These are phyloP conservation scores for Paralvinella palmiformis DNA, from an alignment of 1,140 invertebrate genomes.

Conservation along the genomic window DNA sequence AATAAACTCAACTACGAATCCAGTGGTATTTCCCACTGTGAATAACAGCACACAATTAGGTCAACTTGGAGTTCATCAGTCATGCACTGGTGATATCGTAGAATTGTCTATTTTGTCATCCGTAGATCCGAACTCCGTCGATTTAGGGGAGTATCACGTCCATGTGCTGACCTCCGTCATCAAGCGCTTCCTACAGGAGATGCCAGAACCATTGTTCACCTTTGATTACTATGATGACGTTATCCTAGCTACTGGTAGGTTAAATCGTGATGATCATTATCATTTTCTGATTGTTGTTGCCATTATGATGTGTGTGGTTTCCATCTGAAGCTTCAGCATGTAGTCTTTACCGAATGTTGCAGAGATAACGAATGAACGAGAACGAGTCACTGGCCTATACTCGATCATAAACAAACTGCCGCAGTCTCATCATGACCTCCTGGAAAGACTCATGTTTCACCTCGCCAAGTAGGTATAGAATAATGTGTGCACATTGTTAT, in stretches of 20 bases:
- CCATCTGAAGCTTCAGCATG: background rate
- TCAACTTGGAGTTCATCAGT: too few species aligned
- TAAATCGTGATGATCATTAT: too few species aligned
- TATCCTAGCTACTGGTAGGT: conserved; percentile 64
- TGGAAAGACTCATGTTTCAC: conserved; percentile 90
- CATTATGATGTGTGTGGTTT: background rate
- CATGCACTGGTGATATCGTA: too few species aligned
- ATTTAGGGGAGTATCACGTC: conserved; percentile 60
- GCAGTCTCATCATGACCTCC: conserved; percentile 79
- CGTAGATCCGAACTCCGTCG: conserved; percentile 59
- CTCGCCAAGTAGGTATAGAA: conserved; percentile 68
- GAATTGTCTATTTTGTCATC: too few species aligned
- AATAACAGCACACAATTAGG: too few species aligned
- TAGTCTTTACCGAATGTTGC: conserved; percentile 19
- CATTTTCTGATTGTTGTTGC: too few species aligned
- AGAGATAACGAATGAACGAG: conserved; percentile 72
- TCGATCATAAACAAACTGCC: conserved; percentile 83
- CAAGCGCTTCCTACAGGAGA: conserved; percentile 84
- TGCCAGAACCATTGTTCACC: conserved; percentile 87
- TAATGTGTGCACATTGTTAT: too few species aligned
- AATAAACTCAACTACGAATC: too few species aligned
- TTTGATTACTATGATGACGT: conserved; percentile 93
- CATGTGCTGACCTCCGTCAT: conserved; percentile 87
- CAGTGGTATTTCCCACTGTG: too few species aligned
- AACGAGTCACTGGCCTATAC: conserved; percentile 76